phyloP scores from a whole-genome alignment of 2,113 vertebrate genomes.

The human region GRCh38 chr18:2364501-2365000 shows the following conservation, averaged over 20 bases:
- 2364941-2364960: background rate
- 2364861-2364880: background rate
- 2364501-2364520: conserved; percentile 19
- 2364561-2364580: background rate
- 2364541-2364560: background rate
- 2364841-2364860: background rate
- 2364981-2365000: background rate
- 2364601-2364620: background rate
- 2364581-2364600: background rate
- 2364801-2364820: background rate
- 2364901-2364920: background rate
- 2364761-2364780: background rate
- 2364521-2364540: background rate
- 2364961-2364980: background rate
- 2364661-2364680: background rate
- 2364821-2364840: background rate
- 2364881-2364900: background rate
- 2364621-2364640: background rate
- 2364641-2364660: background rate
- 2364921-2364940: background rate
- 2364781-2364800: background rate
- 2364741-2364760: background rate
- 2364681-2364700: background rate
- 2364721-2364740: background rate
- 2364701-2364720: background rate